Base-by-base conservation (phyloP, 1,140 invertebrate species). In the Macrostomum lignano region DNA sequence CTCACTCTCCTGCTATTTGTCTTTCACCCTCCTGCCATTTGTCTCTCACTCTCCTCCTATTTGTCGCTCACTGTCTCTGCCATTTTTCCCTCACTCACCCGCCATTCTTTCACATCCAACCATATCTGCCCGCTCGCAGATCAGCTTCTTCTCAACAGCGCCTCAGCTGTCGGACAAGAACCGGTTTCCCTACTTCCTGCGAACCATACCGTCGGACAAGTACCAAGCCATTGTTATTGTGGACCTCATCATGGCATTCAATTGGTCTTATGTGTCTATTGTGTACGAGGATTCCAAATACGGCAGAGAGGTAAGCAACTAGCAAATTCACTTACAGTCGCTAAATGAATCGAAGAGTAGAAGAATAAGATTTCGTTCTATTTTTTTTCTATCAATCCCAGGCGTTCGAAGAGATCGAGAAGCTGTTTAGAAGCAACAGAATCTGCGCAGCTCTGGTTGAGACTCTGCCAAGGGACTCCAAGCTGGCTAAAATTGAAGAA, bases 391-490 rank as follows among this genome's bases (percentile, higher is more conserved):
- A 5, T 28, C 7, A 43, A 26, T 61, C 60, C 2, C 60, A 82
- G 76, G 76, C 77, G 14, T 81, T 77, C 46, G 74, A 79, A 52
- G 75, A 78, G 45, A 57, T 84, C 33, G 75, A 82, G 54, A 70
- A 72, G 25, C 55, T 76, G 2, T 51, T 84, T 11, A 66, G 67
- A 1, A 64, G 68, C 34, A 62, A 73, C 48, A 67, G 71, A 42
- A 76, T 82, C 51, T 84, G 77, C 56, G 79, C 82, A 41, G 77
- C 77, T 9, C 67, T 77, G n/a, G 79, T 79, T 50, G 75, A 81
- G 51, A 78, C 75, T 44, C 61, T 84, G 24, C 74, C 76, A 17
- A 84, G 82, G 51, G 77, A 84, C 57, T 82, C 76, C 4, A 77
- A 76, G 13, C 74, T 79, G 0, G 77, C 75, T 11, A 67, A 70